Base-by-base conservation (phyloP, 2,113 vertebrate species). In the Dermatemys mawii region DNA sequence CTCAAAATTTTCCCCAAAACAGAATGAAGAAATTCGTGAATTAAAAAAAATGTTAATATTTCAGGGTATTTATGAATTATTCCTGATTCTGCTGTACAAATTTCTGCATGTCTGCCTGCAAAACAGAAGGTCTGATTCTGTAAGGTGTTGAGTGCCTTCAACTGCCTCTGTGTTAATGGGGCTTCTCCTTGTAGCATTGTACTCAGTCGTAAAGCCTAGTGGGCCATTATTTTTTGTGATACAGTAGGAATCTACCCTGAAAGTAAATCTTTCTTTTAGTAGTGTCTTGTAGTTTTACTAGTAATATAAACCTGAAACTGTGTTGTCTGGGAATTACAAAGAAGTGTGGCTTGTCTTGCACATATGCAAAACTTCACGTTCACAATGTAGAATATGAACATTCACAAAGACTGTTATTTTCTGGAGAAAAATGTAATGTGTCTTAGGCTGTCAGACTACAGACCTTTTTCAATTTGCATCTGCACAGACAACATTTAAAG, bases 321-420 rank as follows among this genome's bases (percentile, higher is more conserved):
- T 29, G 16, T 32, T 48, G 38, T 29, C 38, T 81, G 24, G 46
- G 84, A 51, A 27, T 16, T 49, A 32, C 60, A 26, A 78, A 82
- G 79, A 49, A 84, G 55, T 5, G 1, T 35, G 54, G n/a, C 38
- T 55, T 83, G 87, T 93, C 93, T 94, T 63, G 48, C 75, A 85
- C 94, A 86, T 91, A 79, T 1, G 79, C 32, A 86, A 81, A n/a
- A 94, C 24, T 50, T 94, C 93, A 82, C 78, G 92, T 84, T 54
- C 32, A 7, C 12, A 32, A 50, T 5, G 7, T 51, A 73, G 41
- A 83, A 55, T 51, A 35, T 67, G 67, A 81, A 8, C 49, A 55
- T 84, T 94, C 88, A 81, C 87, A 51, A 83, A 78, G 38, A 44
- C 11, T 35, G 12, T 84, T 16, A 50, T 38, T 75, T 41, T 24